Evolutionary conservation across 2,797 vertebrate genomes (phyloP), one percentile per base, ranked within the genome.

Genomic region (Sebastes alutus): DNA sequence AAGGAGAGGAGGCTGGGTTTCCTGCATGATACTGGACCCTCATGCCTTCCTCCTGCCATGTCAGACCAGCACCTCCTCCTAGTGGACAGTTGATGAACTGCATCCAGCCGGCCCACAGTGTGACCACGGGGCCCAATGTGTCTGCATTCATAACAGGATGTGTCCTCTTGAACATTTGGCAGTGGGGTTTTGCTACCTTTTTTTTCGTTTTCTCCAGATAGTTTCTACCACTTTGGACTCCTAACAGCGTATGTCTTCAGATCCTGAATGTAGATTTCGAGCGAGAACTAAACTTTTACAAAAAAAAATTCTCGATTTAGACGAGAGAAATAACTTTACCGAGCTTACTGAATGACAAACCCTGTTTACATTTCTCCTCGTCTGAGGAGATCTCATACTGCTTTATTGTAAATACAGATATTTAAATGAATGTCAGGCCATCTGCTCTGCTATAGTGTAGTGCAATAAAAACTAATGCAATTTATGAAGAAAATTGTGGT

Each of bases 361-460:
- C 83, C 78, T 97, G 96, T 98, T 97, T 97, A 97, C 96, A 97
- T 94, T 93, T 87, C 76, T 94, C 94, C 90, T 92, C 87, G 92
- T 94, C 95, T 92, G 88, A 90, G 95, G 95, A 84, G 87, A 79
- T 91, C 91, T 84, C 68, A 78, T 92, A 86, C 93, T 95, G 95
- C 95, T 96, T 96, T 96, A 78, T 55, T 93, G 88, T 97, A 97
- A 96, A 97, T 97, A 97, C 87, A 89, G 82, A 88, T 86, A 88
- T 81, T 92, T 93, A 90, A 94, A 92, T 93, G 95, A 97, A 97
- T 96, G 95, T 88, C 81, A 94, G 96, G 93, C 96, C 94, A 96
- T 95, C 94, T 96, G 96, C 95, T 97, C 95, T 95, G 96, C 97
- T 97, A 94, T 89, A 96, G 94, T 95, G 94, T 96, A 94, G 96